Percentiles rank a stretch among this genome's conserved stretches.
phyloP scores from a whole-genome alignment of 2,797 vertebrate species.

The Haliaeetus vocifer region DNA sequence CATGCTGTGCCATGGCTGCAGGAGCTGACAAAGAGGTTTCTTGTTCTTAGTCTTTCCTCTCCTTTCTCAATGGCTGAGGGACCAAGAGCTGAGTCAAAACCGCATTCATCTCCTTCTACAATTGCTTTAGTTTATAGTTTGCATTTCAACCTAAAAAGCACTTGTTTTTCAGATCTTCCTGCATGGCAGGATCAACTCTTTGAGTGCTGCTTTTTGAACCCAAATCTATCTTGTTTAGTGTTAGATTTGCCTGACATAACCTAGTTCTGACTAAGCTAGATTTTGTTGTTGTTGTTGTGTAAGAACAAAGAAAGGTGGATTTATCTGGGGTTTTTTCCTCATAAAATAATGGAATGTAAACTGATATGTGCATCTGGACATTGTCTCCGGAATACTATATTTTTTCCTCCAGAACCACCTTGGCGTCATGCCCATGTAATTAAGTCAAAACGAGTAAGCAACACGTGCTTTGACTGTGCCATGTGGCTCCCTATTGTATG shows the following conservation, averaged over 20 bases:
- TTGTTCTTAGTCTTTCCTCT: background rate
- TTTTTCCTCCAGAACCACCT: background rate
- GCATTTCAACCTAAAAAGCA: background rate
- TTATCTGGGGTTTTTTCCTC: background rate
- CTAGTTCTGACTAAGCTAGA: background rate
- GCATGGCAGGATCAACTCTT: background rate
- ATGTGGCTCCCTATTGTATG: conserved; percentile 41
- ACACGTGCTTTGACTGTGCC: conserved; percentile 22
- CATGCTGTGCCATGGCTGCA: background rate
- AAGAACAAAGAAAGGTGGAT: background rate
- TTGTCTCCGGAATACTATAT: background rate
- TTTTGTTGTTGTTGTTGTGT: background rate
- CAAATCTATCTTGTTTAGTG: background rate
- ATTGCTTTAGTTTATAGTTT: background rate
- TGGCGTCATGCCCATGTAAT: conserved; percentile 42
- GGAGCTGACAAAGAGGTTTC: background rate
- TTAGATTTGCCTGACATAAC: background rate
- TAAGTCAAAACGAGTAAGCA: conserved; percentile 45
- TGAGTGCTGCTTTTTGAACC: background rate
- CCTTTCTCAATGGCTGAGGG: background rate
- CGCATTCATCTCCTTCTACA: background rate
- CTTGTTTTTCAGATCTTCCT: background rate
- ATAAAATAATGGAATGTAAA: background rate
- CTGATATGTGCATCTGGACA: background rate
- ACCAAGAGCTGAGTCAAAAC: background rate